Evolutionary conservation across 2,888 invertebrate genomes (phyloP).

Genomic region (Pycnomerus fuliginosus): DNA sequence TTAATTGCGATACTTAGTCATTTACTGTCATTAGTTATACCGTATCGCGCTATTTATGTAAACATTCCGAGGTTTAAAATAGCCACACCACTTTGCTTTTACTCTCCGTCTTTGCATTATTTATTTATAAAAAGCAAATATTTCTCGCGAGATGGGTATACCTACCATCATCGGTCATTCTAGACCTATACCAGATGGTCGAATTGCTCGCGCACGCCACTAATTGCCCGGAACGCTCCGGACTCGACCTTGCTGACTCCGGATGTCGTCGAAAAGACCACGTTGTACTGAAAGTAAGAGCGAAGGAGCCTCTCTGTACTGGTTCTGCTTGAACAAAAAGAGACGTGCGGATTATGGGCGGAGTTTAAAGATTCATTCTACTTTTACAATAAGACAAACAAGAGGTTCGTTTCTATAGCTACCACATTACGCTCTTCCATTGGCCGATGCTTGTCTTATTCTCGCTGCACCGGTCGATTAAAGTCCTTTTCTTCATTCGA

Average conservation of each 20-base stretch:
- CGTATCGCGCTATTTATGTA: too few species aligned
- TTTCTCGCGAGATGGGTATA: too few species aligned
- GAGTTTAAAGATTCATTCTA: constrained; percentile 51
- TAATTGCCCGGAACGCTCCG: constrained; percentile 34
- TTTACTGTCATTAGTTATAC: too few species aligned
- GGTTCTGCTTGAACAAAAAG: constrained; percentile 41
- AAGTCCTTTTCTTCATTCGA: constrained; percentile 26
- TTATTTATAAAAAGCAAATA: too few species aligned
- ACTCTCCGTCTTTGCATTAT: too few species aligned
- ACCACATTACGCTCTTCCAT: constrained; percentile 54
- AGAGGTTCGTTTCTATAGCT: constrained; percentile 54
- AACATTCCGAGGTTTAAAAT: too few species aligned
- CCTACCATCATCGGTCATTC: constrained; percentile 33
- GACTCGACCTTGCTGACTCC: not conserved
- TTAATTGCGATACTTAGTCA: too few species aligned
- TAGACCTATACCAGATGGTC: constrained; percentile 24
- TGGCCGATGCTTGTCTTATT: constrained; percentile 44
- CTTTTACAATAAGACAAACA: constrained; percentile 52
- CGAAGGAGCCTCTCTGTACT: constrained; percentile 36
- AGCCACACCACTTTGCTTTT: too few species aligned
- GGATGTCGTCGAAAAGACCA: constrained; percentile 4
- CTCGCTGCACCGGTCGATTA: constrained; percentile 41
- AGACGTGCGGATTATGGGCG: constrained; percentile 52
- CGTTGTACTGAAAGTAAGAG: constrained; percentile 34
- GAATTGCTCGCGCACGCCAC: constrained; percentile 25